Percentiles rank a stretch among this genome's conserved stretches.
Conservation (phyloP, 2,888 invertebrate genomes). For the Heliconius aoede region DNA sequence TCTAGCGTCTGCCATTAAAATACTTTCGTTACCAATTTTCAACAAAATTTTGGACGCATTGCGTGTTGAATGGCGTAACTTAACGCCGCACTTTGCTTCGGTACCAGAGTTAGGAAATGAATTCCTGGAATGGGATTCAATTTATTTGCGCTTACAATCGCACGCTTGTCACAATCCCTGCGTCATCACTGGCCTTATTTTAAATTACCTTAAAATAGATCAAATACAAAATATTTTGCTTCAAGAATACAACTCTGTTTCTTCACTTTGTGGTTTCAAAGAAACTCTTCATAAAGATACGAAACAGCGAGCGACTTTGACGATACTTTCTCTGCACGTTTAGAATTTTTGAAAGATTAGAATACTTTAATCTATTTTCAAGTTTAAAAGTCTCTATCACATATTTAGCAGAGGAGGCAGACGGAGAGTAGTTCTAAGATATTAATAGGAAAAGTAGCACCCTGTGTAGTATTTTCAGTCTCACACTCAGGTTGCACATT, state of each 20-base stretch:
- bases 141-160: no score
- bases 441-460: constrained; percentile 21
- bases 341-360: not conserved
- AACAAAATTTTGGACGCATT: no score
- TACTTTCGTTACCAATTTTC: no score
- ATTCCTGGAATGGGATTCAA: no score
- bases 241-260: constrained; percentile 8
- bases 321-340: constrained; percentile 3
- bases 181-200: no score
- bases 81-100: no score
- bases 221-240: not conserved
- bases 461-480: constrained; percentile 43
- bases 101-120: no score
- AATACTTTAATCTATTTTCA: not conserved
- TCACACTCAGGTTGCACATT: constrained; percentile 65
- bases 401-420: no score
- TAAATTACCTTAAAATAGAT: not conserved
- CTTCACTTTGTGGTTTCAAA: constrained; percentile 11
- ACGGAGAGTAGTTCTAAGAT: not conserved
- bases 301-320: constrained; percentile 5
- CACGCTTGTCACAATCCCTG: no score
- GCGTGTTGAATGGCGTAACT: no score
- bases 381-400: not conserved
- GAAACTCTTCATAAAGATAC: constrained; percentile 14
- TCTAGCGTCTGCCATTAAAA: no score